Evolutionary conservation across 2,797 vertebrate species (phyloP), one percentile per base, ranked within the genome.

Genomic region (Sciaenops ocellatus): DNA sequence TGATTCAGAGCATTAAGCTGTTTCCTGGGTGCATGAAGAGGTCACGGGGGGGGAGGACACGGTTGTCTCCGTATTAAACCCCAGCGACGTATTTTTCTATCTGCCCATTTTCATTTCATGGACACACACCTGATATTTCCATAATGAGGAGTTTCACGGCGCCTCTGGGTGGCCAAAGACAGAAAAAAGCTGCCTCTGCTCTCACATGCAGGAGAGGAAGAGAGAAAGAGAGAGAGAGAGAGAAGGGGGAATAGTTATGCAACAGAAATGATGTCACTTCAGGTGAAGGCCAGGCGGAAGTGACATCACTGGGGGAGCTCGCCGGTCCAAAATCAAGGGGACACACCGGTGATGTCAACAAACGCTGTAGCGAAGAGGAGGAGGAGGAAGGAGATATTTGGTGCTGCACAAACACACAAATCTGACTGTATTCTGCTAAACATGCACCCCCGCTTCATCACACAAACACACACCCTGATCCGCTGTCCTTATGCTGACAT

Each of bases 201-300:
- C 57, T 64, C 78, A 48, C 82, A 74, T 57, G 61, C 65, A 50
- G 76, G 52, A 30, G n/a, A 28, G 20, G 67, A 41, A 30, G 61
- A 22, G 28, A 16, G 24, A 5, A n/a, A 11, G 52, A 8, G 12
- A 34, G 30, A 8, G 3, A 34, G 30, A 30, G 34, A 34, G 8
- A 38, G 22, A 26, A 48, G 24, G 44, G 60, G 56, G 52, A 22
- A 16, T 71, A 13, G 85, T 92, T 92, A 91, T 60, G 84, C 76
- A 93, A 92, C 72, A 78, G 47, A 56, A 54, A 67, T 72, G 60
- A 85, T 87, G 89, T 87, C 87, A 87, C 75, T 87, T 90, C 90
- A 89, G 92, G 90, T 91, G 82, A 93, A 91, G 78, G 79, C 51
- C 78, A 12, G 3, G 44, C n/a, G 41, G 85, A 92, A 89, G 80